These are phyloP conservation scores for Erpornis zantholeuca DNA, from an alignment of 2,113 vertebrate species.

Conservation along the genomic window DNA sequence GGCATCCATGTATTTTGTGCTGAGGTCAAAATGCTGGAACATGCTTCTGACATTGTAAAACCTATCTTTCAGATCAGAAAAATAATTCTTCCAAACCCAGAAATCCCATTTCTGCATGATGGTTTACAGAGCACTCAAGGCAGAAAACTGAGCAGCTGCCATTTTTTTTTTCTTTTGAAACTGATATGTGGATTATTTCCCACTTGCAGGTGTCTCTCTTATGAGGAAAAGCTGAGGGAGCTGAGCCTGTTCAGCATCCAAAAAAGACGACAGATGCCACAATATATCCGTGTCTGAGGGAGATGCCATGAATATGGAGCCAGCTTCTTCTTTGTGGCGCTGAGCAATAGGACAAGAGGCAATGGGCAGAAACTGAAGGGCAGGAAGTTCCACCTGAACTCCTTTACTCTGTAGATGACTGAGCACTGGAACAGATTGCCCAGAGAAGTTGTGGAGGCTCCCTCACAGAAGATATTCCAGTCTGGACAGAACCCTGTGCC, in stretches of 20 bases:
- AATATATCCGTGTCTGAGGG: neutral
- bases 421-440: neutral
- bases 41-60: neutral
- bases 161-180: neutral
- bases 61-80: neutral
- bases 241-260: neutral
- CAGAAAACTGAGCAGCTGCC: neutral
- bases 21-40: neutral
- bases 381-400: neutral
- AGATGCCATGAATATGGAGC: neutral
- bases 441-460: neutral
- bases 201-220: neutral
- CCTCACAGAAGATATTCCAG: neutral
- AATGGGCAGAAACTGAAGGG: neutral
- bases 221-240: neutral
- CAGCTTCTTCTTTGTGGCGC: neutral
- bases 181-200: rapidly evolving
- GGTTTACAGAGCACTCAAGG: neutral
- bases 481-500: neutral
- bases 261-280: neutral
- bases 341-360: neutral
- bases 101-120: neutral
- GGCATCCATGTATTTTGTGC: neutral
- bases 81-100: neutral
- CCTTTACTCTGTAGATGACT: neutral